These are phyloP conservation scores for Lasioglossum albipes DNA, from an alignment of 1,140 invertebrate species.

Conservation along the genomic window DNA sequence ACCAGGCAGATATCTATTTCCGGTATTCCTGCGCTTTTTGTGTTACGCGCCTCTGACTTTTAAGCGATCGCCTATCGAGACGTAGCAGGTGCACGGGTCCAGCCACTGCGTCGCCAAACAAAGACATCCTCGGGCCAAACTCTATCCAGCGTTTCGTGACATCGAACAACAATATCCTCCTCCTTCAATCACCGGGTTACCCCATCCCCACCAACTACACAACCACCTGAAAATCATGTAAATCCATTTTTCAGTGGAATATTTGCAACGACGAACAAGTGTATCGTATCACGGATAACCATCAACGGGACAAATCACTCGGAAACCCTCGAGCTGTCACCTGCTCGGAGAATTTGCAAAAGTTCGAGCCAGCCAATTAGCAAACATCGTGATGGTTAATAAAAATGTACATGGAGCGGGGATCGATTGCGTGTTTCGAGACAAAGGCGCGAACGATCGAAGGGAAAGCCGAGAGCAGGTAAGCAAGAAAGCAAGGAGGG, in stretches of 20 bases:
- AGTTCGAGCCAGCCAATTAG: too few relatives aligned
- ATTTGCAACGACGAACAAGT: too few relatives aligned
- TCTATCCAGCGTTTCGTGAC: neutral
- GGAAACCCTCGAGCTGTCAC: too few relatives aligned
- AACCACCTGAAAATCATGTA: too few relatives aligned
- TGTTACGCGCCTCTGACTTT: conserved; percentile 44
- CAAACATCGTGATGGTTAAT: neutral
- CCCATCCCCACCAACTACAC: neutral
- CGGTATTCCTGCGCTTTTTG: conserved; percentile 57
- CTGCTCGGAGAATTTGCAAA: too few relatives aligned
- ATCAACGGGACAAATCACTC: too few relatives aligned
- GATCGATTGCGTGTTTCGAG: neutral
- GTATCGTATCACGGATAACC: too few relatives aligned
- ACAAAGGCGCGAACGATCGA: neutral
- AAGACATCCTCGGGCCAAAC: neutral
- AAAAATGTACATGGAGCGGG: neutral
- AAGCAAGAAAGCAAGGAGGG: too few relatives aligned
- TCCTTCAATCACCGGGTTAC: neutral
- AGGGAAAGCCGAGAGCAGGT: neutral
- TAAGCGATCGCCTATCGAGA: conserved; percentile 51
- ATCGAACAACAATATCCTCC: neutral
- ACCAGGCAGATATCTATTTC: conserved; percentile 66
- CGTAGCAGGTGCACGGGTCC: conserved; percentile 36
- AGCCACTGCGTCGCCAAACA: neutral
- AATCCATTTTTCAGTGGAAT: too few relatives aligned